Evolutionary conservation across 2,888 invertebrate genomes (phyloP).

Genomic region (Lysandra coridon): DNA sequence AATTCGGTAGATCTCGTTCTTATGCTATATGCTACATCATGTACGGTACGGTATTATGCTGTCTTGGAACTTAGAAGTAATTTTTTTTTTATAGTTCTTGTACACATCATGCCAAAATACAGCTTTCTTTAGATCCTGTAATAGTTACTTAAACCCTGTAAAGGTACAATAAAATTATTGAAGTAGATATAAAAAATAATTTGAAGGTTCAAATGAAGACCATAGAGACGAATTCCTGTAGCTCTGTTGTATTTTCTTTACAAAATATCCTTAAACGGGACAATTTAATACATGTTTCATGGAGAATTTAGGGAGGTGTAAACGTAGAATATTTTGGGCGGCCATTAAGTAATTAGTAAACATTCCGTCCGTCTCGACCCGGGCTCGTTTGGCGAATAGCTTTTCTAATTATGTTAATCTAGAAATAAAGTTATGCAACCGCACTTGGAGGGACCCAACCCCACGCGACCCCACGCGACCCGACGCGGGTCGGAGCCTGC

Average conservation of each 20-base stretch:
- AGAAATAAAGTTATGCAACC: constrained; percentile 74
- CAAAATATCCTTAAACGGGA: constrained; percentile 1
- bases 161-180: not conserved
- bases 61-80: not conserved
- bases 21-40: not conserved
- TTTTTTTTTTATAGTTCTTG: not conserved
- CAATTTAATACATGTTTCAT: constrained; percentile 20
- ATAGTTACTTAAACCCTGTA: not conserved
- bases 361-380: constrained; percentile 46
- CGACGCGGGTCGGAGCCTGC: constrained; percentile 56
- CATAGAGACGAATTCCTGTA: not conserved
- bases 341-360: constrained; percentile 31
- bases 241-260: not conserved
- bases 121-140: too few relatives aligned
- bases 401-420: constrained; percentile 76
- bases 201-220: not conserved
- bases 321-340: constrained; percentile 4
- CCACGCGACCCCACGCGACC: constrained; percentile 55
- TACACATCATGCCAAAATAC: too few relatives aligned
- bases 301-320: constrained; percentile 27
- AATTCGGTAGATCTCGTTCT: not conserved
- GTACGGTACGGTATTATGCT: not conserved
- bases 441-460: constrained; percentile 63
- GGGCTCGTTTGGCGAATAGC: constrained; percentile 54
- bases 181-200: not conserved